These are phyloP conservation scores for Amphipoea oculea DNA, from an alignment of 2,888 invertebrate species.

Conservation along the genomic window DNA sequence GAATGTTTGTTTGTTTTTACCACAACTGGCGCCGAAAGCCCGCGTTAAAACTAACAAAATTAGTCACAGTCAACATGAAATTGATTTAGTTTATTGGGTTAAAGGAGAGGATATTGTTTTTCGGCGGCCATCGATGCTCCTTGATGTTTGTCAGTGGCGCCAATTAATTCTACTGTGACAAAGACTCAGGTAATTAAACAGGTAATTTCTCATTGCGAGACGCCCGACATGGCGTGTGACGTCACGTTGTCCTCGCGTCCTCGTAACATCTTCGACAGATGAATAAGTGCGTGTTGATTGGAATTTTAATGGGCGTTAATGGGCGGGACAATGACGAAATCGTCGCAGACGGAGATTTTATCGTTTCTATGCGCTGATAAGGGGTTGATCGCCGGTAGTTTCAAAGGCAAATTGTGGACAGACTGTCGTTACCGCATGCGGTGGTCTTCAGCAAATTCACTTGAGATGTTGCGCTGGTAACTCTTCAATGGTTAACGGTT, in stretches of 20 bases:
- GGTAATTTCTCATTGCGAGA: constrained; percentile 81
- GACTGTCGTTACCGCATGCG: constrained; percentile 75
- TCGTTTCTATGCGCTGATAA: constrained; percentile 86
- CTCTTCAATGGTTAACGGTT: constrained; percentile 34
- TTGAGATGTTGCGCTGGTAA: constrained; percentile 30
- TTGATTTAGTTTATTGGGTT: constrained; percentile 77
- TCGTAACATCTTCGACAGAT: constrained; percentile 78
- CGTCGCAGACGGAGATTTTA: constrained; percentile 85
- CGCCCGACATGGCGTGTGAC: constrained; percentile 76
- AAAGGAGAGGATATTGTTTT: constrained; percentile 73
- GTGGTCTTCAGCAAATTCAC: constrained; percentile 71
- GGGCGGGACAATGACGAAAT: constrained; percentile 89
- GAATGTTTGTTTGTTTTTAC: constrained; percentile 86
- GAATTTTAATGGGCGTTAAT: constrained; percentile 89
- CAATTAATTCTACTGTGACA: constrained; percentile 68
- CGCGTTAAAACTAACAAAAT: constrained; percentile 85
- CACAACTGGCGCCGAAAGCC: constrained; percentile 81
- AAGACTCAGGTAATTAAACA: constrained; percentile 79
- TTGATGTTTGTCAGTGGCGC: constrained; percentile 62
- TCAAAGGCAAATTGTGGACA: constrained; percentile 89
- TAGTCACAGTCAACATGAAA: constrained; percentile 84
- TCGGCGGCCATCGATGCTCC: constrained; percentile 67
- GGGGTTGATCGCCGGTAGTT: constrained; percentile 83
- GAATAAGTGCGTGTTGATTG: constrained; percentile 89
- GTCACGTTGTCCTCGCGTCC: constrained; percentile 68